Evolutionary conservation across 2,113 vertebrate species (phyloP), one percentile per base, ranked within the genome.

Genomic region (Festucalex cinctus): DNA sequence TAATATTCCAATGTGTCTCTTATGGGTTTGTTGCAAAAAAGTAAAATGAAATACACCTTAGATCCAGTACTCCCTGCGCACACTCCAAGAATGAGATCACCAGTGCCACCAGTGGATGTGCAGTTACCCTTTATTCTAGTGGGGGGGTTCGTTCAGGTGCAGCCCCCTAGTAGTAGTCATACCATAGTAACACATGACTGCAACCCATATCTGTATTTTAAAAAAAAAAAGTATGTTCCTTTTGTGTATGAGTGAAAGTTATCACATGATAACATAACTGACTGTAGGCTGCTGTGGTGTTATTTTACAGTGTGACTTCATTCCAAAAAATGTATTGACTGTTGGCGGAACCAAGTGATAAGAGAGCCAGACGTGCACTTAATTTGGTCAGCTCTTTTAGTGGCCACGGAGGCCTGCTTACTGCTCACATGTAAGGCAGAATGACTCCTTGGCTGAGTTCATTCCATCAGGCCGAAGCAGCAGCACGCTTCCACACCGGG

Each of bases 351-450:
- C 53, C 41, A 35, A 61, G 32, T 59, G 71, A 70, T 78, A 69
- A 44, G n/a, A 69, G 68, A 74, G 61, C 49, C 71, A 73, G 75
- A 26, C 19, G 0, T 36, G 36, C 39, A 44, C 70, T 87, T 71
- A 75, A 66, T 87, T 83, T 81, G 82, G 76, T 69, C 73, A 73
- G 65, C 71, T 57, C 26, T 73, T 63, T 75, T 78, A 65, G 68
- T 48, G 51, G 78, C 68, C 32, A 24, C 22, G 3, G 22, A 56
- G 35, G 17, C 35, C 57, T 51, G 48, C 20, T 51, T 51, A 51
- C n/a, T 59, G 32, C 32, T 20, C 19, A 20, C 57, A n/a, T 17
- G 32, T 59, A 20, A 36, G 37, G 32, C n/a, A 35, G 12, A 36
- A 56, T 48, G 12, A 65, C 20, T 62, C 66, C 74, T 64, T 66